Base-by-base conservation (phyloP, 2,888 invertebrate genomes). In the Watsonalla cultraria region DNA sequence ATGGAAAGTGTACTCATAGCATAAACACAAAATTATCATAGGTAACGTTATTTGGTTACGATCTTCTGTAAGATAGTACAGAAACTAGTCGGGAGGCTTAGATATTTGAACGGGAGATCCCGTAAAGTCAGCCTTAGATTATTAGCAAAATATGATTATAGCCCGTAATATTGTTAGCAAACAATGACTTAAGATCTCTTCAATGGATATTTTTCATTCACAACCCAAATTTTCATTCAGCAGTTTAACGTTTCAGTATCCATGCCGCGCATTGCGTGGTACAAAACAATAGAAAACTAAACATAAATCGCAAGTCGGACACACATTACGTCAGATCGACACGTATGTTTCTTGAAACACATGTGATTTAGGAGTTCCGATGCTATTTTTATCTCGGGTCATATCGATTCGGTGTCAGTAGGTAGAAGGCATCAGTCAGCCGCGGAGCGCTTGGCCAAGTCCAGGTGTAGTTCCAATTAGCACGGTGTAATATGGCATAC, bases 371-470 rank as follows among this genome's bases (percentile, higher is more conserved):
- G 74, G 74, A 74, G 78, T 78, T 86, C 80, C 80, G 83, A 64
- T 58, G 82, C 88, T 89, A 89, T 88, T 90, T 89, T 87, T 77
- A 86, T 79, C 84, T 65, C 81, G 72, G 80, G 75, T 81, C 78
- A 82, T 76, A 73, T 76, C 73, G 68, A 80, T 75, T 68, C 72
- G 76, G 71, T 68, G 64, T 63, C 58, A 56, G 56, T 62, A 60
- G 55, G 72, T 62, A 62, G 65, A 64, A 62, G 59, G 66, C 72
- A 72, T 77, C 78, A 84, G 83, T 84, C 69, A 78, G 66, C 71
- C 79, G 78, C 75, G 76, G 63, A 61, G 60, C 75, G 64, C 61
- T 66, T 60, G 62, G 64, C 65, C 71, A 71, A 73, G 67, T 60
- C 63, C 59, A 53, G 57, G 60, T 57, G 61, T 61, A 71, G 58